Base-by-base conservation (phyloP, 2,113 vertebrate species). In the Solenodon paradoxus region DNA sequence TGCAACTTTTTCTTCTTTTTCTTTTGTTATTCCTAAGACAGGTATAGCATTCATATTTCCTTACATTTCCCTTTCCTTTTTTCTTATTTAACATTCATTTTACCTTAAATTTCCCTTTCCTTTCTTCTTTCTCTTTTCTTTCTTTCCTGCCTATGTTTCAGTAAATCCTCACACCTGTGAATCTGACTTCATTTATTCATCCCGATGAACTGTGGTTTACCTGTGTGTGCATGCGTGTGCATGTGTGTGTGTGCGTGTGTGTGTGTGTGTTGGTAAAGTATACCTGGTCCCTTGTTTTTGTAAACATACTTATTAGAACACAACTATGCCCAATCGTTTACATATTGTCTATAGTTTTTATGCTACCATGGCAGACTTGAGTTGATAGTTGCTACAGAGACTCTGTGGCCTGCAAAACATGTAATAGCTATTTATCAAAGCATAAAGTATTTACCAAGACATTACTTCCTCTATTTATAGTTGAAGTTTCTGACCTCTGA, bases 361-460 rank as follows among this genome's bases (percentile, higher is more conserved):
- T 77, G 9, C 12, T 96, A 47, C 55, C 8, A 22, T 77, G 80
- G 10, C 92, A 94, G 68, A 94, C 9, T 24, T 93, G 47, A 82
- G 26, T 78, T 71, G 61, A 95, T 94, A 53, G n/a, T 85, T 93
- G 40, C 30, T 90, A 24, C 2, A 72, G 66, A 79, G 74, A 85
- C 1, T 57, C 32, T 89, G 19, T 89, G 45, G 4, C 16, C 55
- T 57, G 3, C 19, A 95, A 71, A 86, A 8, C 22, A 79, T 81
- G 72, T 87, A 95, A 55, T 94, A 92, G 1, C 28, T 88, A 2
- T 82, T 90, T 85, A 71, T 9, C 15, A 95, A 88, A 85, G 55
- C 51, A 71, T 84, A 80, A 75, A 72, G 49, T 94, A 72, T 79
- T 91, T 96, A 83, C 68, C 59, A 77, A 86, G 72, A 89, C 92